These are phyloP conservation scores for Patagioenas fasciata DNA, from an alignment of 2,113 vertebrate genomes.

Conservation along the genomic window DNA sequence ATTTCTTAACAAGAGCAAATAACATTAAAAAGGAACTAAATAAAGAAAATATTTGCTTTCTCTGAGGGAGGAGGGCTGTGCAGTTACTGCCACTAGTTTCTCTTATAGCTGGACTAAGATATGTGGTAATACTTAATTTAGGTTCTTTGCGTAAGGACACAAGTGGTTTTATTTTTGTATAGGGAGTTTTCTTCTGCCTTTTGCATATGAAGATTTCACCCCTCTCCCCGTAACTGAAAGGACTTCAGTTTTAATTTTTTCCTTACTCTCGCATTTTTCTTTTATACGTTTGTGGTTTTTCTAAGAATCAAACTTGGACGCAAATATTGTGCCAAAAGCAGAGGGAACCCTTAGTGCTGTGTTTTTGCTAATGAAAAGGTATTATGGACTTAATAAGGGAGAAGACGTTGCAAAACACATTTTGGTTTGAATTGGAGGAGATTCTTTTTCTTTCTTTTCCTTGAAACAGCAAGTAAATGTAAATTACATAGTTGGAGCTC, in stretches of 20 bases:
- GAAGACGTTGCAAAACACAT: not conserved
- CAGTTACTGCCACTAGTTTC: not conserved
- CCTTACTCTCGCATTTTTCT: constrained; percentile 11
- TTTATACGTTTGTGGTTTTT: constrained; percentile 55
- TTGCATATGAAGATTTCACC: not conserved
- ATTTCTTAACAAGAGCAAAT: not conserved
- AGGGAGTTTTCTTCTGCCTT: not conserved
- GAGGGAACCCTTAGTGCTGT: constrained; percentile 46
- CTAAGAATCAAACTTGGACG: constrained; percentile 55
- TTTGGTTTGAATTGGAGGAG: constrained; percentile 38
- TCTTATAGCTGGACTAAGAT: not conserved
- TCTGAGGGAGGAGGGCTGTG: not conserved
- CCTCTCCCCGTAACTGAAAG: not conserved
- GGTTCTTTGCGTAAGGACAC: not conserved
- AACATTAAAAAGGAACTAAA: not conserved
- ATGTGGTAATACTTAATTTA: not conserved
- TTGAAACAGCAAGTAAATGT: constrained; percentile 8
- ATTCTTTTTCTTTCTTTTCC: not conserved
- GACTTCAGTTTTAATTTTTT: constrained; percentile 23
- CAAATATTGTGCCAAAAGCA: constrained; percentile 26
- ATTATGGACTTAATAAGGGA: constrained; percentile 6
- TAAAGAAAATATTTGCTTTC: not conserved
- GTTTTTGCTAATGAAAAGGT: constrained; percentile 10
- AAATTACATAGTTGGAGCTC: constrained; percentile 33
- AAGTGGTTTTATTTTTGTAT: not conserved